Evolutionary conservation across 1,140 invertebrate genomes (phyloP).

Genomic region (Drosophila pectinifera): DNA sequence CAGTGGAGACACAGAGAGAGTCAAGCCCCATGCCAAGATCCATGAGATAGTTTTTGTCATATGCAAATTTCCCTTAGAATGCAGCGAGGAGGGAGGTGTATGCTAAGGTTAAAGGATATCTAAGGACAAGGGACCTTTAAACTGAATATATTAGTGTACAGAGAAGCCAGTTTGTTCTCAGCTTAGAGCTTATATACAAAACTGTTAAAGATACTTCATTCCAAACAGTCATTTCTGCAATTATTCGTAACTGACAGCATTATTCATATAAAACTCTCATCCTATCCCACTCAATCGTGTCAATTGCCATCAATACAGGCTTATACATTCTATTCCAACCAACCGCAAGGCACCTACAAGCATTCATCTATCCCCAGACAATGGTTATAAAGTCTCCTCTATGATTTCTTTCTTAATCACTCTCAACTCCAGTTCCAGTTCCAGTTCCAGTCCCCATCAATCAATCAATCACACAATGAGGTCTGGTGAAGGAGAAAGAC

Average conservation of each 20-base stretch:
- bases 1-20: constrained; percentile 21
- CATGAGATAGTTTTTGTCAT: constrained; percentile 13
- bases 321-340: constrained; percentile 4
- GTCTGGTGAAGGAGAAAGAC: constrained; percentile 22
- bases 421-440: constrained; percentile 32
- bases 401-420: constrained; percentile 41
- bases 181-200: too few relatives aligned
- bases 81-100: not conserved
- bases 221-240: not conserved
- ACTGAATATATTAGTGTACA: not conserved
- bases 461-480: constrained; percentile 41
- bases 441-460: constrained; percentile 19
- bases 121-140: not conserved
- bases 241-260: not conserved
- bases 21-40: constrained; percentile 13
- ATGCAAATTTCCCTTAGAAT: constrained; percentile 20
- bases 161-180: too few relatives aligned
- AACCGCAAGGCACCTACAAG: constrained; percentile 9
- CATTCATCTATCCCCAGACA: constrained; percentile 14
- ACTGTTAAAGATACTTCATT: too few relatives aligned
- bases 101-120: constrained; percentile 13
- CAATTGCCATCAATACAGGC: not conserved
- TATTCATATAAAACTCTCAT: not conserved
- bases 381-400: not conserved
- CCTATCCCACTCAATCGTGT: constrained; percentile 4